Percentiles rank a stretch among this genome's conserved stretches.
These are phyloP conservation scores for Drosophila suboccidentalis DNA, from an alignment of 2,888 invertebrate genomes.

Conservation along the genomic window DNA sequence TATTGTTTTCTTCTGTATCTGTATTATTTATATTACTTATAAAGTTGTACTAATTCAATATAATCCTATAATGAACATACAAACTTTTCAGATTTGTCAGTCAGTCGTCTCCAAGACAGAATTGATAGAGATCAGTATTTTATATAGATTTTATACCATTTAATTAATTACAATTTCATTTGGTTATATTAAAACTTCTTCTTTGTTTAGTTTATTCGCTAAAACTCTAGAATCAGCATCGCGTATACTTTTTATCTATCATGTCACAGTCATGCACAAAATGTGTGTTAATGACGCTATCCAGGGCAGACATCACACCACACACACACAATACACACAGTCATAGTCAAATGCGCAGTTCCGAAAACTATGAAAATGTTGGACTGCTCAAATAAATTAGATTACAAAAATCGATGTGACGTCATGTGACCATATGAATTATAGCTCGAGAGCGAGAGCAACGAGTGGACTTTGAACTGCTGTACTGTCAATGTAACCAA, in stretches of 20 bases:
- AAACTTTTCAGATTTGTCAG: background rate
- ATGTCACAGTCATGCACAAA: slow-evolving; percentile 19
- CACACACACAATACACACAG: slow-evolving; percentile 23
- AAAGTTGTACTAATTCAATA: background rate
- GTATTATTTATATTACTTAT: too few species aligned
- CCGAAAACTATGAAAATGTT: slow-evolving; percentile 20
- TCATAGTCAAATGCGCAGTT: slow-evolving; percentile 51
- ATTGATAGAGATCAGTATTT: background rate
- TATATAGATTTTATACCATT: background rate
- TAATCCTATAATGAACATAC: background rate
- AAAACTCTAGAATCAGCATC: slow-evolving; percentile 6
- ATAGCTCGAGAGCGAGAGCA: slow-evolving; percentile 11
- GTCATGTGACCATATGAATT: slow-evolving; percentile 24
- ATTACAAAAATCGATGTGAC: slow-evolving; percentile 48
- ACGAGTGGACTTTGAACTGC: slow-evolving; percentile 48
- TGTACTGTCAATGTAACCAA: slow-evolving; percentile 31
- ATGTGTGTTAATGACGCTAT: slow-evolving; percentile 43
- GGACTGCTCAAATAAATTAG: slow-evolving; percentile 31
- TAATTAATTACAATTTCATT: background rate
- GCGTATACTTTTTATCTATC: slow-evolving; percentile 31
- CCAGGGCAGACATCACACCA: slow-evolving; percentile 19
- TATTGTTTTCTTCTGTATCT: too few species aligned
- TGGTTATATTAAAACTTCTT: background rate
- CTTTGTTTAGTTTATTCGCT: slow-evolving; percentile 4
- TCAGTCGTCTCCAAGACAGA: background rate